Evolutionary conservation across 2,113 vertebrate species (phyloP).

Genomic region (Rhinolophus ferrumequinum): DNA sequence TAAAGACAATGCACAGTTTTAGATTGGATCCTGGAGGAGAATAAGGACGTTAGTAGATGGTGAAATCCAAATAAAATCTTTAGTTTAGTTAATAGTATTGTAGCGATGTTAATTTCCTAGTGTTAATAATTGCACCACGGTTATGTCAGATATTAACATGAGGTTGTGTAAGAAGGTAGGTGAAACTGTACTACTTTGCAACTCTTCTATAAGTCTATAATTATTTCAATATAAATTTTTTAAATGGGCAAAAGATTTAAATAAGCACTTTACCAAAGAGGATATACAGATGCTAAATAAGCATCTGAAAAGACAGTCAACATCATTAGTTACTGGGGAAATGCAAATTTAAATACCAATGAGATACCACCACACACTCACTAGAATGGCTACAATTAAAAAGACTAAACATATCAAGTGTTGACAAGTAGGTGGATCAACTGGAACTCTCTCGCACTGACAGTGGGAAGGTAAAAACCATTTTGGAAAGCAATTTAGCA

Average conservation of each 20-base stretch:
- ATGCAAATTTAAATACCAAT: background rate
- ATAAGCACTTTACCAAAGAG: background rate
- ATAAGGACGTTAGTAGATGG: background rate
- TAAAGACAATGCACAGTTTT: background rate
- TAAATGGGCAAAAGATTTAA: background rate
- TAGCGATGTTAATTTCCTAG: background rate
- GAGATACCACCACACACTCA: background rate
- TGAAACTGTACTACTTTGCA: background rate
- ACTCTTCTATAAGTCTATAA: background rate
- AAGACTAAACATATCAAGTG: background rate
- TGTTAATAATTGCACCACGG: background rate
- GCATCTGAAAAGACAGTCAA: background rate
- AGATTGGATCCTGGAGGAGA: background rate
- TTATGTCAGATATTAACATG: background rate
- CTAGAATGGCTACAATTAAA: background rate
- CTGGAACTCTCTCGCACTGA: background rate
- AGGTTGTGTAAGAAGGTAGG: background rate
- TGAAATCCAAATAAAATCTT: background rate
- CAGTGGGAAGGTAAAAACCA: background rate
- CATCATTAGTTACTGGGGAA: background rate
- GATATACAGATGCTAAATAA: background rate
- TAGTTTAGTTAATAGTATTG: background rate
- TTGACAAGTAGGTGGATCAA: background rate
- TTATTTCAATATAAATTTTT: background rate
- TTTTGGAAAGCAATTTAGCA: slow-evolving; percentile 11